Evolutionary conservation across 2,797 vertebrate species (phyloP), one percentile per base, ranked within the genome.

Genomic region (Adelosebastes latens): DNA sequence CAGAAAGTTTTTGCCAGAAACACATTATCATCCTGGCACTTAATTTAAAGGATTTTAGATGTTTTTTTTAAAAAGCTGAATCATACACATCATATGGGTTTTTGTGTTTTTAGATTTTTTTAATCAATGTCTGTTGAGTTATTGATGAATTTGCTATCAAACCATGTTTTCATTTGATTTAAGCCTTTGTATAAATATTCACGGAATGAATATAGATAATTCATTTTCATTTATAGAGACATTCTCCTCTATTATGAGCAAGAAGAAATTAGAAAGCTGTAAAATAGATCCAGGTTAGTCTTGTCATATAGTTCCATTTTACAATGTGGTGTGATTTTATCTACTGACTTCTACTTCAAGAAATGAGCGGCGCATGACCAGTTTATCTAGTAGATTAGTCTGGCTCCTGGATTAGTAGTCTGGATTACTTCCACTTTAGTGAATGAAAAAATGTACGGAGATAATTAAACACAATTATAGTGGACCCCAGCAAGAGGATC

Each of bases 311-410:
- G 7, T 82, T 46, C 8, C 6, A 61, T 55, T 53, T 68, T 53
- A 59, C 20, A 32, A 46, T 31, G 66, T 60, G n/a, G 72, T 14
- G 61, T 11, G 49, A 67, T 76, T 78, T 83, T 55, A 36, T 36
- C 83, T 70, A 78, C 65, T 81, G 71, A 82, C 75, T 80, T 82
- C 63, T 77, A 18, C 75, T 20, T 75, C 49, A 69, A 82, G 64
- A 87, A 70, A 24, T 61, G 73, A 70, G 64, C n/a, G 65, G 46
- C 1, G 18, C 61, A 72, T 78, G 70, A 61, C 34, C 60, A 72
- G 73, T 93, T 93, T 91, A 95, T 93, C 92, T 84, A 27, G 72
- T 82, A 91, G 93, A 94, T 95, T 95, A 94, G 93, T 95, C 94
- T 95, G 93, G 84, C 71, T 75, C 72, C 34, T 87, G 92, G 94